Base-by-base conservation (phyloP, 2,113 vertebrate species). In the Semnornis frantzii region DNA sequence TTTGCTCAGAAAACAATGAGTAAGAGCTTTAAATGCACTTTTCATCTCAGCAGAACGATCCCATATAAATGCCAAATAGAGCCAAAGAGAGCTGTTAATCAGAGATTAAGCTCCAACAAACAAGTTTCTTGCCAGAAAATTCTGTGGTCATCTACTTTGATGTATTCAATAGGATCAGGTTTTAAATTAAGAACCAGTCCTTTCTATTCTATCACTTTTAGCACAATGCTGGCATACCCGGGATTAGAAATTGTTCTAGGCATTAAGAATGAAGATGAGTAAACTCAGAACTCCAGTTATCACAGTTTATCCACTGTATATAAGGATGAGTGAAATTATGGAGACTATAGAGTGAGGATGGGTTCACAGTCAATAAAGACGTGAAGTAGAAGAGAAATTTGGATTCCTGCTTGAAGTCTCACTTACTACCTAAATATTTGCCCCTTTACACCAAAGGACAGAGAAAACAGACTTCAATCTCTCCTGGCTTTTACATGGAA, bases 61-160 rank as follows among this genome's bases (percentile, higher is more conserved):
- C 28, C 21, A 12, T 72, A 84, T 92, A 94, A 97, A 97, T 91
- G 69, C 81, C 89, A 92, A 97, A 73, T 55, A 91, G 85, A 96
- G 74, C 81, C 75, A 90, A 57, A 89, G 83, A 89, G 77, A 96
- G 77, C 73, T 96, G 96, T 93, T 96, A 95, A 95, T 94, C 94
- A 95, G 90, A 96, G 94, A 97, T 97, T 95, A 97, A 96, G 88
- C 85, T 96, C 79, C 79, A 90, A 96, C 93, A 97, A 97, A 96
- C 95, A 96, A 92, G 75, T 65, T 65, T 72, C 92, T 96, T 96
- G 93, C 96, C 97, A 97, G 96, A 97, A 97, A 91, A 96, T 96
- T 96, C 94, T 87, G 86, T 97, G 93, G 71, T 84, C 88, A 96
- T 92, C 81, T 92, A 87, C 63, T 83, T 48, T 76, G 89, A 94